These are phyloP conservation scores for Megaceryle maxima DNA, from an alignment of 2,113 vertebrate species.

Conservation along the genomic window DNA sequence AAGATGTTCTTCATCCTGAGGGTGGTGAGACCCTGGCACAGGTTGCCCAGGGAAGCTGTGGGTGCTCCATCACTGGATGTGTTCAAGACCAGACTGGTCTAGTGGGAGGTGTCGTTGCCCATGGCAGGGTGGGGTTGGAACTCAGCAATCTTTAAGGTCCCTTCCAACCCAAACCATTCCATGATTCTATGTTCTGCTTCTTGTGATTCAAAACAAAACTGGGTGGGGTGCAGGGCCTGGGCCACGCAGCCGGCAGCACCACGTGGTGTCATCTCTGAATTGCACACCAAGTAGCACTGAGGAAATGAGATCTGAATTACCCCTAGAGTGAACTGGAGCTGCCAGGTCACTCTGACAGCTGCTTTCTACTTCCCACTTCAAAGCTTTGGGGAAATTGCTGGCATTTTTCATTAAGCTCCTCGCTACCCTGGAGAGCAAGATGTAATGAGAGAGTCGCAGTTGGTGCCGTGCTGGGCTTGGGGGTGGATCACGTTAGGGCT, in stretches of 20 bases:
- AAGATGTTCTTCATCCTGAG: too few relatives aligned
- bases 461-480: neutral
- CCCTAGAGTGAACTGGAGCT: neutral
- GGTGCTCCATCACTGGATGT: too few relatives aligned
- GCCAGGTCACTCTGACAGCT: neutral
- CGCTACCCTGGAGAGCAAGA: neutral
- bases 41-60: too few relatives aligned
- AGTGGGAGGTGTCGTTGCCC: too few relatives aligned
- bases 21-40: too few relatives aligned
- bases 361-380: neutral
- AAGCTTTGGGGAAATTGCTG: neutral
- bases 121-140: too few relatives aligned
- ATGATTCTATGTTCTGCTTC: neutral
- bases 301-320: neutral
- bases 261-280: neutral
- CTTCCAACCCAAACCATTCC: too few relatives aligned
- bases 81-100: too few relatives aligned
- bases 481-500: neutral
- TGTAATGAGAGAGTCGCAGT: neutral
- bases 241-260: neutral
- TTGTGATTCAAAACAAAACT: neutral
- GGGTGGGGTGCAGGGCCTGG: neutral
- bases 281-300: neutral
- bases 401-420: conserved; percentile 30
- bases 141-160: too few relatives aligned